Conservation (phyloP, 2,113 vertebrate genomes). For the Rhinopithecus roxellana region DNA sequence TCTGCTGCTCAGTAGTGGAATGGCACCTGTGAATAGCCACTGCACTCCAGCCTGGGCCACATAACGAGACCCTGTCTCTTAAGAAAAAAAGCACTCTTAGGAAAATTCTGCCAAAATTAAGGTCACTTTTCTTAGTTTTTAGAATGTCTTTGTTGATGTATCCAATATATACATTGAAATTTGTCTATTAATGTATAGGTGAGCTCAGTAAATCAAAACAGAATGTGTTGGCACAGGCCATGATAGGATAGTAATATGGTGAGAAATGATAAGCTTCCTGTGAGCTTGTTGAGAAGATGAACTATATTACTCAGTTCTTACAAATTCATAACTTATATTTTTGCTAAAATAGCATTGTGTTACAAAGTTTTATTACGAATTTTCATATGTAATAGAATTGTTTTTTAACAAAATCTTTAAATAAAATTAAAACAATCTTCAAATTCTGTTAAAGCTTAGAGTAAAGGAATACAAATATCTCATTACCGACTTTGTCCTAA, state of each 20-base stretch:
- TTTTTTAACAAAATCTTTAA: neutral
- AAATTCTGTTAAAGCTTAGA: slow-evolving; percentile 34
- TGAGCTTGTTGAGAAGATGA: slow-evolving; percentile 5
- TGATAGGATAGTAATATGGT: slow-evolving; percentile 14
- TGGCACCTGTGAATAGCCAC: too few relatives aligned
- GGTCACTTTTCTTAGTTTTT: neutral
- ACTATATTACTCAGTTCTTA: neutral
- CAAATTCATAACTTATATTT: neutral
- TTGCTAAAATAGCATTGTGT: slow-evolving; percentile 34
- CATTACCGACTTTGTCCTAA: too few relatives aligned
- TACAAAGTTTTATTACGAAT: slow-evolving; percentile 17
- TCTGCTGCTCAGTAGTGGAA: too few relatives aligned
- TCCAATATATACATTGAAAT: neutral
- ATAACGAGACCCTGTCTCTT: too few relatives aligned
- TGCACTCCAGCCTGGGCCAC: too few relatives aligned
- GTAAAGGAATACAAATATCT: too few relatives aligned
- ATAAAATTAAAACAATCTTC: neutral
- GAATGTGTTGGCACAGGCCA: neutral
- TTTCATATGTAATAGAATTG: neutral
- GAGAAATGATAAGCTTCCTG: neutral
- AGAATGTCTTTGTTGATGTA: neutral
- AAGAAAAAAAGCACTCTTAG: neutral
- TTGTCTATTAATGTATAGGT: neutral
- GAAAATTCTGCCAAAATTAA: slow-evolving; percentile 36
- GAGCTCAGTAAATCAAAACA: neutral